These are phyloP conservation scores for Lasioglossum malachurum DNA, from an alignment of 2,888 invertebrate species.

Conservation along the genomic window DNA sequence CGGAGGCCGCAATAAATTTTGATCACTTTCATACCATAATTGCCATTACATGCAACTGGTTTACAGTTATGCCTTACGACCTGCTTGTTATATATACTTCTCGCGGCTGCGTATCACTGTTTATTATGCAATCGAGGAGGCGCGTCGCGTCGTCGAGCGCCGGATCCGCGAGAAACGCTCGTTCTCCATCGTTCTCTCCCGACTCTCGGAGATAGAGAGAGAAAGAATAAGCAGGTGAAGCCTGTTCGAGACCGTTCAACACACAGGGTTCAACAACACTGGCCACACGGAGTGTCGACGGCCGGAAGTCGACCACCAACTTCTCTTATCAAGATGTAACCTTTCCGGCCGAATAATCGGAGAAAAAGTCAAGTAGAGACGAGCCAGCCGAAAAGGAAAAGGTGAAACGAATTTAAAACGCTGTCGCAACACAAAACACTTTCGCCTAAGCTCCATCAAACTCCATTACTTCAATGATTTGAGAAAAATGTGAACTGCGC, in stretches of 20 bases:
- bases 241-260: slow-evolving; percentile 16
- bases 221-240: slow-evolving; percentile 4
- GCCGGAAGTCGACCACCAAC: slow-evolving; percentile 39
- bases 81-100: slow-evolving; percentile 49
- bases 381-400: background rate
- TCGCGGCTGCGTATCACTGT: slow-evolving; percentile 49
- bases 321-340: slow-evolving; percentile 46
- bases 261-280: slow-evolving; percentile 32
- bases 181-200: slow-evolving; percentile 6
- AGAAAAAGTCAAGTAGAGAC: background rate
- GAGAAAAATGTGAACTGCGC: background rate
- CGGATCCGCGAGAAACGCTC: slow-evolving; percentile 25
- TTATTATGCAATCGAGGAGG: slow-evolving; percentile 56
- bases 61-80: slow-evolving; percentile 74
- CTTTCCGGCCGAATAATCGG: background rate
- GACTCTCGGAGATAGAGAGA: background rate
- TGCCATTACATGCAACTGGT: slow-evolving; percentile 79
- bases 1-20: slow-evolving; percentile 75
- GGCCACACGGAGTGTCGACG: slow-evolving; percentile 13
- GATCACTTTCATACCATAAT: slow-evolving; percentile 78
- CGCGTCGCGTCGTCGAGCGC: slow-evolving; percentile 12
- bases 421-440: background rate
- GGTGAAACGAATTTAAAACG: background rate
- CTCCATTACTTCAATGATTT: background rate
- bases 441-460: background rate